phyloP scores from a whole-genome alignment of 1,140 invertebrate species.

The Chlorops oryzae region DNA sequence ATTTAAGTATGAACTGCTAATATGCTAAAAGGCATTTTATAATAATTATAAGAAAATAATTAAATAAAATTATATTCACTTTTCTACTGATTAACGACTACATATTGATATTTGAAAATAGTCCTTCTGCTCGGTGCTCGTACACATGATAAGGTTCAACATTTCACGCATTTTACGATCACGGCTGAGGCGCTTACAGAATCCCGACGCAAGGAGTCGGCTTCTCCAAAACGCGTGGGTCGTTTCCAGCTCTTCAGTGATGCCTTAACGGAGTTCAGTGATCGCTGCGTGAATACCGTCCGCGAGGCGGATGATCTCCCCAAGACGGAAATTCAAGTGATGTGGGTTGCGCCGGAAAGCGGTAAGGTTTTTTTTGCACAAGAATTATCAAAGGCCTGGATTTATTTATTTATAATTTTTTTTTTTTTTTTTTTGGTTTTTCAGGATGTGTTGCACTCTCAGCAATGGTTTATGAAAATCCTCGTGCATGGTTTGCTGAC shows the following conservation, averaged over 20 bases:
- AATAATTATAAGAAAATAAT: too few relatives aligned
- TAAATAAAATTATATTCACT: too few relatives aligned
- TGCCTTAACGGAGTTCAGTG: conserved; percentile 69
- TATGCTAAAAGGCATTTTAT: too few relatives aligned
- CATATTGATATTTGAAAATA: too few relatives aligned
- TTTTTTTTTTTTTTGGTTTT: too few relatives aligned
- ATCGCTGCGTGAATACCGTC: conserved; percentile 81
- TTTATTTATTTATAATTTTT: too few relatives aligned
- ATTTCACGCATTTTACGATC: conserved; percentile 78
- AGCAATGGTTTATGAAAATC: conserved; percentile 81
- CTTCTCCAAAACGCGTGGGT: conserved; percentile 54
- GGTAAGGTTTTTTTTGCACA: too few relatives aligned
- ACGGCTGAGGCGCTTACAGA: conserved; percentile 62
- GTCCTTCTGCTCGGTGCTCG: conserved; percentile 69
- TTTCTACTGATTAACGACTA: too few relatives aligned
- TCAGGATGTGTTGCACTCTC: conserved; percentile 76
- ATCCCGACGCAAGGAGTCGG: conserved; percentile 47
- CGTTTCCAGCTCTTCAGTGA: conserved; percentile 79
- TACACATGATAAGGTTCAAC: conserved; percentile 66
- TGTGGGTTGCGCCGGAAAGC: conserved; percentile 80
- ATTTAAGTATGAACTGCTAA: too few relatives aligned
- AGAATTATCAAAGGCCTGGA: too few relatives aligned
- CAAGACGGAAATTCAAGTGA: conserved; percentile 81
- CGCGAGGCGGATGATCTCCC: conserved; percentile 69
- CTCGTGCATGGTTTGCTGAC: conserved; percentile 81